phyloP scores from a whole-genome alignment of 2,888 invertebrate species.

The Sepioteuthis lessoniana region DNA sequence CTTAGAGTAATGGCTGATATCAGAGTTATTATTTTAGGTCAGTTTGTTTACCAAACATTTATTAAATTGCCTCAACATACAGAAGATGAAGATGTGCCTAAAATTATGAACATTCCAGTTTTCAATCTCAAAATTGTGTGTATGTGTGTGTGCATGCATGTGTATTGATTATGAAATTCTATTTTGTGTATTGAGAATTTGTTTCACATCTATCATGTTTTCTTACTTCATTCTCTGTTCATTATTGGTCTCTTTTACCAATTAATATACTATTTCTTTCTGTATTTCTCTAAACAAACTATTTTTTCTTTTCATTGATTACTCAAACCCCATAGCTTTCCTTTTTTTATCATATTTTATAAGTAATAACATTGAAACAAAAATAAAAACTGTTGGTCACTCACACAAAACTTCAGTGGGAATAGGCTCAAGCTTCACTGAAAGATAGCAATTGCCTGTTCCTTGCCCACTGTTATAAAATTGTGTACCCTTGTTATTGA shows the following conservation, averaged over 20 bases:
- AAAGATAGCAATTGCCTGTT: too few relatives aligned
- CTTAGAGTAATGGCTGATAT: not conserved
- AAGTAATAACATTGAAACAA: too few relatives aligned
- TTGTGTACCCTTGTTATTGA: too few relatives aligned
- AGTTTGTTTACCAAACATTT: not conserved
- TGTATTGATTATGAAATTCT: not conserved
- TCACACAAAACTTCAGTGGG: too few relatives aligned
- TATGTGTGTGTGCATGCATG: not conserved
- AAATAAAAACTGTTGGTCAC: too few relatives aligned
- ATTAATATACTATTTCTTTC: too few relatives aligned
- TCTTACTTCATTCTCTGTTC: not conserved
- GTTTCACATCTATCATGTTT: not conserved
- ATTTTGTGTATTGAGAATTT: not conserved
- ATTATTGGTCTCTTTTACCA: not conserved
- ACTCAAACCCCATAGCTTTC: too few relatives aligned
- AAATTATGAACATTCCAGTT: not conserved
- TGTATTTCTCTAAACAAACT: too few relatives aligned
- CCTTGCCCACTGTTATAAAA: too few relatives aligned
- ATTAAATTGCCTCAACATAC: not conserved
- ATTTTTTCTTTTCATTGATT: too few relatives aligned
- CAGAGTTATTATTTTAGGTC: not conserved
- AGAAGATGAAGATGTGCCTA: not conserved
- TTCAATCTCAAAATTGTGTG: not conserved
- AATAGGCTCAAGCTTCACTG: too few relatives aligned
- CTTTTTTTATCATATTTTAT: too few relatives aligned